Evolutionary conservation across 2,113 vertebrate species (phyloP).

Genomic region (Benitochromis conjunctus): DNA sequence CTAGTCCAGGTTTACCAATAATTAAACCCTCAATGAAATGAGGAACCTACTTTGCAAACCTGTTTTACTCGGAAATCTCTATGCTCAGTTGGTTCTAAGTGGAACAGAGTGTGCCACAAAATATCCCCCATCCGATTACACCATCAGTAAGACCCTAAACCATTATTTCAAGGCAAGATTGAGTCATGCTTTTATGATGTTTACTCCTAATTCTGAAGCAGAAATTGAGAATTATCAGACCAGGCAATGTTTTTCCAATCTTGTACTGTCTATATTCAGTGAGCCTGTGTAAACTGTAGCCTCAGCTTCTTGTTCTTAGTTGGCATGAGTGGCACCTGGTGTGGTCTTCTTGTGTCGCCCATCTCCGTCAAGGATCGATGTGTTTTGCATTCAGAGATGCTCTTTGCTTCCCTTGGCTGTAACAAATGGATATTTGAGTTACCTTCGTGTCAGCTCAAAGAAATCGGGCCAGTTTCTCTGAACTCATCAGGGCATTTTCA

Average conservation of each 20-base stretch:
- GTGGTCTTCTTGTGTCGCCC: not conserved
- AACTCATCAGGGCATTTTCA: not conserved
- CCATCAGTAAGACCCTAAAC: not conserved
- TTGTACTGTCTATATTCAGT: rapidly evolving
- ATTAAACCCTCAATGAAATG: not conserved
- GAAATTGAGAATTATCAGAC: not conserved
- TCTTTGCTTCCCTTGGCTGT: not conserved
- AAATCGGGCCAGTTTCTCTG: not conserved
- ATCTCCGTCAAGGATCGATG: not conserved
- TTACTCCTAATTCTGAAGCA: not conserved
- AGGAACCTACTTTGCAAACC: not conserved
- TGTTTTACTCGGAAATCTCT: not conserved
- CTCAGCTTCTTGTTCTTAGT: not conserved
- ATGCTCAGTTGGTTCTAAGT: not conserved
- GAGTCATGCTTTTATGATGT: not conserved
- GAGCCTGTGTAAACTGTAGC: not conserved
- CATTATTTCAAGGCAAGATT: not conserved
- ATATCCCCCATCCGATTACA: rapidly evolving
- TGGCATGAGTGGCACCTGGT: not conserved
- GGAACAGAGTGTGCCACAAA: not conserved
- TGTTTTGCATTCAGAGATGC: not conserved
- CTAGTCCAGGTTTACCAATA: rapidly evolving
- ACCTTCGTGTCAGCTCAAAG: not conserved
- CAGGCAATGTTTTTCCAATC: not conserved
- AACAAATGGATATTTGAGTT: not conserved